phyloP scores from a whole-genome alignment of 2,888 invertebrate species.

The Nemurella pictetii region DNA sequence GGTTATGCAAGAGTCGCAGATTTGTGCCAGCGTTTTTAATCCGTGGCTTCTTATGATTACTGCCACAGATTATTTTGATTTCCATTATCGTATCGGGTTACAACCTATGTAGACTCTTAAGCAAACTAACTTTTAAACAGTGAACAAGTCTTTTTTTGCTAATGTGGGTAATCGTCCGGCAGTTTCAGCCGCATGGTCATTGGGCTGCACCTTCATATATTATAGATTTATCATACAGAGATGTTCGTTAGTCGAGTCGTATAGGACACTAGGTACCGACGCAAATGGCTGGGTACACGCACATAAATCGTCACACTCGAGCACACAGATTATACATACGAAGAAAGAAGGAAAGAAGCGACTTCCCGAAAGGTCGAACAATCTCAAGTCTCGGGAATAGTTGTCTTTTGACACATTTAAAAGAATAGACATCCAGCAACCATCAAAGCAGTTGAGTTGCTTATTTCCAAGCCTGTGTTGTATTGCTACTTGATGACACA shows the following conservation, averaged over 20 bases:
- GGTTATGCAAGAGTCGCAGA: too few species aligned
- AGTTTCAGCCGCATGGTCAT: not conserved
- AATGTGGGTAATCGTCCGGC: not conserved
- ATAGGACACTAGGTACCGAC: not conserved
- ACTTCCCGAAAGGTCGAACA: not conserved
- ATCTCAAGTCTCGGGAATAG: not conserved
- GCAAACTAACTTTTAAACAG: constrained; percentile 10
- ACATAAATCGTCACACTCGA: not conserved
- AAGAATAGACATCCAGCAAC: not conserved
- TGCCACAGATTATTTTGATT: too few species aligned
- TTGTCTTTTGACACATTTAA: not conserved
- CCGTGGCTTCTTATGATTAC: too few species aligned
- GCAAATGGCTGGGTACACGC: not conserved
- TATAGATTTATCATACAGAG: not conserved
- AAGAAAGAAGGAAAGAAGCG: not conserved
- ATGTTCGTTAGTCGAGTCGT: not conserved
- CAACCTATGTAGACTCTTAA: too few species aligned
- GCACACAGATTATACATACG: not conserved
- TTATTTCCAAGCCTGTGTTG: too few species aligned
- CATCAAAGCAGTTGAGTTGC: too few species aligned
- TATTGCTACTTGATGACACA: too few species aligned
- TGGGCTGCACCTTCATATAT: not conserved
- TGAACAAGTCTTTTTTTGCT: not conserved
- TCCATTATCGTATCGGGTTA: too few species aligned
- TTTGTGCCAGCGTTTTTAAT: too few species aligned